These are phyloP conservation scores for Pecten maximus DNA, from an alignment of 2,888 invertebrate genomes.

Conservation along the genomic window DNA sequence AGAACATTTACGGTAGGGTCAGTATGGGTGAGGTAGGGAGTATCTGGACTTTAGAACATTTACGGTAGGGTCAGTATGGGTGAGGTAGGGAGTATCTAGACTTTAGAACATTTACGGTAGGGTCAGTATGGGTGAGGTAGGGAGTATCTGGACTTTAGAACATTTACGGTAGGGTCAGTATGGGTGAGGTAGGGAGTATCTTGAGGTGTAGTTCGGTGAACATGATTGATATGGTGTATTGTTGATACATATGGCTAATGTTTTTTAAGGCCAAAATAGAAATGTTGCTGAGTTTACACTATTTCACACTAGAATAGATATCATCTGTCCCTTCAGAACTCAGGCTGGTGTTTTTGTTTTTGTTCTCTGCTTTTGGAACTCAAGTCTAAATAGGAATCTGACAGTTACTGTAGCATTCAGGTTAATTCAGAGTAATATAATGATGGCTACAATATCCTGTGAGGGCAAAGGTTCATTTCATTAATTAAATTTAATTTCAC, in stretches of 20 bases:
- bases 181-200: slow-evolving; percentile 23
- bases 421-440: no score
- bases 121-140: no score
- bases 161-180: background rate
- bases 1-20: background rate
- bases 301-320: background rate
- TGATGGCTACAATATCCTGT: background rate
- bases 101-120: no score
- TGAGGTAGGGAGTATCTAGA: no score
- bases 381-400: background rate
- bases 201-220: background rate
- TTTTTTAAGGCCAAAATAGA: slow-evolving; percentile 2
- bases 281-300: slow-evolving; percentile 1
- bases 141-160: background rate
- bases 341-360: background rate
- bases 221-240: slow-evolving; percentile 10
- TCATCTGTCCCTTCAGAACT: background rate
- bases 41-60: no score
- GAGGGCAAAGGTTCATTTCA: background rate
- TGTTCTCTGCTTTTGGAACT: background rate
- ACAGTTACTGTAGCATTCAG: background rate
- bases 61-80: no score
- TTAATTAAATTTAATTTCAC: background rate
- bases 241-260: background rate
- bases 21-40: slow-evolving; percentile 7